Evolutionary conservation across 1,140 invertebrate genomes (phyloP).

Genomic region (Drosophila santomea): DNA sequence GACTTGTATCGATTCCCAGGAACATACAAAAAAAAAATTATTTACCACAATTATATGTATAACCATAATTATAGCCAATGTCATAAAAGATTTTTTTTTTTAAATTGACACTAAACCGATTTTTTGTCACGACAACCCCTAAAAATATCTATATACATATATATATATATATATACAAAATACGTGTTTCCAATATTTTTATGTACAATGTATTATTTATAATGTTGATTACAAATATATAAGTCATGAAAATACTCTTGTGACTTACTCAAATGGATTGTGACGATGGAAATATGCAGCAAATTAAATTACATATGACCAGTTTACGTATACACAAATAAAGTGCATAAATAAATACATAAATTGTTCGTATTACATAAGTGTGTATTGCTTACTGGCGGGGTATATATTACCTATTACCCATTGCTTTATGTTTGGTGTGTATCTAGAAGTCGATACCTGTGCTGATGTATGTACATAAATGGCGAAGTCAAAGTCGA

Average conservation of each 20-base stretch:
- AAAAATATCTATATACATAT: background rate
- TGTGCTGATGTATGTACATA: background rate
- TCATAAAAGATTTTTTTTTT: background rate
- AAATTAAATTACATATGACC: constrained; percentile 38
- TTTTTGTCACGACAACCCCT: constrained; percentile 1
- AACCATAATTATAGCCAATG: background rate
- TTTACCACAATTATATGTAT: background rate
- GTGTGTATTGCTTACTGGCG: constrained; percentile 20
- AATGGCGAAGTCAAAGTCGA: background rate
- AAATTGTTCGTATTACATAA: constrained; percentile 32
- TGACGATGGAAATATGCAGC: constrained; percentile 34
- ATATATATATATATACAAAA: too few relatives aligned
- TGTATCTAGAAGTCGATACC: constrained; percentile 51
- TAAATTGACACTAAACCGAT: background rate
- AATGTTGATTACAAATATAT: constrained; percentile 15
- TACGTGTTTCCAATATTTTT: constrained; percentile 15
- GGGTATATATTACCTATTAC: constrained; percentile 6
- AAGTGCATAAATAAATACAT: constrained; percentile 31
- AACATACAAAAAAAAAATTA: background rate
- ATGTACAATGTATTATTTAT: constrained; percentile 11
- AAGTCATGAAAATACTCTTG: constrained; percentile 19
- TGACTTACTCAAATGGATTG: constrained; percentile 36
- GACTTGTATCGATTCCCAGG: constrained; percentile 5
- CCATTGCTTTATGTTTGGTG: constrained; percentile 1
- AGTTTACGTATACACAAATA: constrained; percentile 37